phyloP scores from a whole-genome alignment of 2,888 invertebrate species.

The Pterobdella sp. region DNA sequence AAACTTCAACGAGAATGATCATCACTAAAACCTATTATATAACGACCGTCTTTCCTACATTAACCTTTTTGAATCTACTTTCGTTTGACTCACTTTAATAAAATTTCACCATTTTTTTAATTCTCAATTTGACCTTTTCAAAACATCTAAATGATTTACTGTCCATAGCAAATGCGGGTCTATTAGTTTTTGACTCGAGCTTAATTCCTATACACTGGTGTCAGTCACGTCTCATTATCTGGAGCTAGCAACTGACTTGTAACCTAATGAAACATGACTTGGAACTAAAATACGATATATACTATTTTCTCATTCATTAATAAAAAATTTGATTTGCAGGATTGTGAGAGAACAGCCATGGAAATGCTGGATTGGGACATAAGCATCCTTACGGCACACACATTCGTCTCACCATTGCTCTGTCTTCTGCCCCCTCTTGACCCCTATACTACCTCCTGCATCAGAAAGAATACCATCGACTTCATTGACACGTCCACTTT shows the following conservation, averaged over 20 bases:
- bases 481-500: not conserved
- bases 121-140: not conserved
- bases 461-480: not conserved
- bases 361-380: not conserved
- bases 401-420: constrained; percentile 9
- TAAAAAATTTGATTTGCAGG: too few relatives aligned
- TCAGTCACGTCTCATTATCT: not conserved
- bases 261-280: too few relatives aligned
- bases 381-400: not conserved
- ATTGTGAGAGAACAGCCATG: not conserved
- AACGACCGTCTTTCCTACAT: too few relatives aligned
- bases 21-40: too few relatives aligned
- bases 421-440: not conserved
- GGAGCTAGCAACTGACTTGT: not conserved
- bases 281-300: too few relatives aligned
- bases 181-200: not conserved
- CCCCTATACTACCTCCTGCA: not conserved
- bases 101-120: not conserved
- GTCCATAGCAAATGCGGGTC: not conserved
- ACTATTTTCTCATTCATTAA: too few relatives aligned
- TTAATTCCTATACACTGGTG: not conserved
- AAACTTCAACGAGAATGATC: too few relatives aligned
- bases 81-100: too few relatives aligned
- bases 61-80: too few relatives aligned
- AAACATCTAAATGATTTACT: not conserved